Evolutionary conservation across 2,888 invertebrate species (phyloP).

Genomic region (Dinocampus coccinellae): DNA sequence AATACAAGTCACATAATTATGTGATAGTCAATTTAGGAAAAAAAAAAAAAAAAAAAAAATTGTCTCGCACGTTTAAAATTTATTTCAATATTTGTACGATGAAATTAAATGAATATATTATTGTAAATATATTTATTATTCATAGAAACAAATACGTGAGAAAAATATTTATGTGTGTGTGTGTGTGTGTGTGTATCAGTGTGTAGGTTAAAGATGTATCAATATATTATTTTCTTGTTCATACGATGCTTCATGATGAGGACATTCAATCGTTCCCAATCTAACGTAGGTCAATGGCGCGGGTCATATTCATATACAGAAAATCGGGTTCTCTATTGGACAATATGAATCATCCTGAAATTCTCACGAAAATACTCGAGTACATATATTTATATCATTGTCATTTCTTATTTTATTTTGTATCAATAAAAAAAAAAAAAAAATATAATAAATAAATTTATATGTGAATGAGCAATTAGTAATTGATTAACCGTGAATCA

Average conservation of each 20-base stretch:
- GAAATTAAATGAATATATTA: constrained; percentile 26
- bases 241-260: background rate
- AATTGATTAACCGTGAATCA: too few species aligned
- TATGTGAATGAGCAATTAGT: too few species aligned
- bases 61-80: background rate
- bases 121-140: background rate
- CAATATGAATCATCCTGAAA: background rate
- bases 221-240: background rate
- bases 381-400: background rate
- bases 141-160: background rate
- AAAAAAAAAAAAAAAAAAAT: too few species aligned
- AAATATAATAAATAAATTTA: too few species aligned
- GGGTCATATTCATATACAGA: constrained; percentile 52
- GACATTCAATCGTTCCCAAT: constrained; percentile 50
- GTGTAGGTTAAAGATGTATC: background rate
- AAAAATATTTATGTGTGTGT: background rate
- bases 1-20: too few species aligned
- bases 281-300: constrained; percentile 47
- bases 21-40: too few species aligned
- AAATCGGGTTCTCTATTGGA: constrained; percentile 37
- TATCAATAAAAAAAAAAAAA: too few species aligned
- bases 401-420: too few species aligned
- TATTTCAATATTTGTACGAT: background rate
- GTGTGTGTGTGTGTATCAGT: background rate
- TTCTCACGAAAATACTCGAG: constrained; percentile 2